Conservation (phyloP, 2,888 invertebrate species). For the Cheilosia soror region DNA sequence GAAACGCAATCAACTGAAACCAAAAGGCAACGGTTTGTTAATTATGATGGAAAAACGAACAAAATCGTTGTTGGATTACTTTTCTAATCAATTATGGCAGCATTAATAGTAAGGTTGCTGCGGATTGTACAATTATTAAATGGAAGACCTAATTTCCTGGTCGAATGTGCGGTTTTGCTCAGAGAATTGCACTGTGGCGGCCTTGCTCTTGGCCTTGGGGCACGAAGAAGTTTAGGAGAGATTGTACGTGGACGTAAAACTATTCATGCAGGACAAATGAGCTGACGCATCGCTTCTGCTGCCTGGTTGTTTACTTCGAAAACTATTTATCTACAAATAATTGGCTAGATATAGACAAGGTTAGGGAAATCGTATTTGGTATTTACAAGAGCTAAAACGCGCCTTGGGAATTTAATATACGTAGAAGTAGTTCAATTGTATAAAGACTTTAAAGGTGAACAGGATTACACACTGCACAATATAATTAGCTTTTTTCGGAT, state of each 20-base stretch:
- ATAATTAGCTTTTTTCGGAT: neutral
- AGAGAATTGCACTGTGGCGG: constrained; percentile 42
- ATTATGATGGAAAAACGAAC: constrained; percentile 43
- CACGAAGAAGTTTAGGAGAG: constrained; percentile 54
- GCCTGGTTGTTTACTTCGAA: constrained; percentile 22
- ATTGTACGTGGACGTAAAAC: constrained; percentile 68
- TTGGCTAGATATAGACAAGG: constrained; percentile 40
- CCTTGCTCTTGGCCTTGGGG: constrained; percentile 66
- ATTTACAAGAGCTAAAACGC: constrained; percentile 19
- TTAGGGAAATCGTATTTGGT: constrained; percentile 51
- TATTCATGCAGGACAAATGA: constrained; percentile 72
- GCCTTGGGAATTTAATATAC: constrained; percentile 24
- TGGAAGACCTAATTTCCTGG: constrained; percentile 64
- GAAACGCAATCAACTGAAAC: constrained; percentile 70
- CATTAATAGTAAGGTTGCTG: constrained; percentile 62
- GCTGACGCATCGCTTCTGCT: constrained; percentile 19
- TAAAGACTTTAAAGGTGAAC: neutral
- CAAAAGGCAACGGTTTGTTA: constrained; percentile 70
- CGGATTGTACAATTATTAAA: constrained; percentile 63
- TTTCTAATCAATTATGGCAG: constrained; percentile 67
- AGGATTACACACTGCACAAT: neutral
- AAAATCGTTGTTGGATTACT: constrained; percentile 24
- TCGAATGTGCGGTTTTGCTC: constrained; percentile 62
- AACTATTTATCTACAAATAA: constrained; percentile 36
- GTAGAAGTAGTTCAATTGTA: neutral